Evolutionary conservation across 2,888 invertebrate species (phyloP), one percentile per base, ranked within the genome.

Genomic region (Helicoverpa assulta): DNA sequence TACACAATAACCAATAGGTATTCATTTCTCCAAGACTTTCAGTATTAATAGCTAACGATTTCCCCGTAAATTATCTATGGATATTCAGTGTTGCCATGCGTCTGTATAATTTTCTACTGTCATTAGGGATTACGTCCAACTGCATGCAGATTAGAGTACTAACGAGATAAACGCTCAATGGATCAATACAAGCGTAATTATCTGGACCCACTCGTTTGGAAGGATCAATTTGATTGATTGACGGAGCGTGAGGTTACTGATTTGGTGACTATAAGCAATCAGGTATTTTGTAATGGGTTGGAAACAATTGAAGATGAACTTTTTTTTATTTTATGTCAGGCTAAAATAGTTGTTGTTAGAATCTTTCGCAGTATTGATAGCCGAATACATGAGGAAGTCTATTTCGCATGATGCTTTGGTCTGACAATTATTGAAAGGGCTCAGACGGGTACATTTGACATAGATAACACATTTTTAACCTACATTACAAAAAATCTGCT

Each of bases 181-280:
- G 43, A 47, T 61, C 40, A 37, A 43, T 21, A 50, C 14, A 54
- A 55, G 59, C 59, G 55, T 65, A 50, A 74, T 78, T 58, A 77
- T 78, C 26, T 7, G 19, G 16, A 53, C 21, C 57, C 60, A 76
- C 2, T 14, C 63, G 33, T 8, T 37, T 51, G 66, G 55, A 79
- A 78, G 58, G 54, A 67, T 58, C 19, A 29, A 54, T 60, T 52
- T 78, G 63, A 72, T 78, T 67, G 53, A 61, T 55, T 57, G 51
- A 10, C 55, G 57, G 63, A 51, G 50, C 55, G 59, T 51, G 59
- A 56, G 26, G 47, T 52, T 12, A 54, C 33, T 40, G 53, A 58
- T 76, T 73, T 54, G 56, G 54, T 60, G 62, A 21, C 68, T 26
- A 26, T 0, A 53, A 37, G 47, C 18, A 5, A 29, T 14, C 8